Evolutionary conservation across 2,888 invertebrate species (phyloP), one percentile per base, ranked within the genome.

Genomic region (Torymus tubicola): DNA sequence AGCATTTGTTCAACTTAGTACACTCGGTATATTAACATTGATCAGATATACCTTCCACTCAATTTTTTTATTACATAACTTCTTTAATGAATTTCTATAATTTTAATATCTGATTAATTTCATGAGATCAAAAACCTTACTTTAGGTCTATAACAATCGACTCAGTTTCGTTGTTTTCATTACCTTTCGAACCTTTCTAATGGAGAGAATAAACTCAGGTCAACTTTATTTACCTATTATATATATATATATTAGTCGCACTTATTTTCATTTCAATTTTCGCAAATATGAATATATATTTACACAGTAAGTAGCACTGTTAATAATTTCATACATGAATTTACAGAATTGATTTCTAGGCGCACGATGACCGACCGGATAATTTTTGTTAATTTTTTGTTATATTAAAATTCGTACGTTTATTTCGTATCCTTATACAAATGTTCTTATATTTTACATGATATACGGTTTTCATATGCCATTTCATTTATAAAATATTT

Each of bases 101-200:
- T 72, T 77, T 79, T 58, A 68, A 72, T 64, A 65, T 57, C 52
- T 42, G 63, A 42, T 24, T 50, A 50, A 57, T 31, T 70, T 75
- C 53, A 60, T 81, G 81, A 81, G 75, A 81, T 81, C 75, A 81
- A 65, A 71, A 81, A 73, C 24, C 57, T 67, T 72, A 14, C 55
- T 73, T 61, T 52, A 67, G 21, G 14, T 60, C 18, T 50, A 60
- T 70, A 50, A 60, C 53, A 70, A 78, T 71, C 55, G 65, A 74
- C 63, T 78, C 53, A 31, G 3, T 70, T 81, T 81, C 78, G 78
- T 81, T 74, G 81, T 71, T 71, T 60, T 5, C 58, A 42, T 42
- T 70, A 74, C 60, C 11, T 58, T 31, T 61, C 42, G 10, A 76
- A 61, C 53, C 21, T 12, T 71, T 64, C 74, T 52, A 53, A 52